phyloP scores from a whole-genome alignment of 1,140 invertebrate genomes.

The Diuraphis noxia region DNA sequence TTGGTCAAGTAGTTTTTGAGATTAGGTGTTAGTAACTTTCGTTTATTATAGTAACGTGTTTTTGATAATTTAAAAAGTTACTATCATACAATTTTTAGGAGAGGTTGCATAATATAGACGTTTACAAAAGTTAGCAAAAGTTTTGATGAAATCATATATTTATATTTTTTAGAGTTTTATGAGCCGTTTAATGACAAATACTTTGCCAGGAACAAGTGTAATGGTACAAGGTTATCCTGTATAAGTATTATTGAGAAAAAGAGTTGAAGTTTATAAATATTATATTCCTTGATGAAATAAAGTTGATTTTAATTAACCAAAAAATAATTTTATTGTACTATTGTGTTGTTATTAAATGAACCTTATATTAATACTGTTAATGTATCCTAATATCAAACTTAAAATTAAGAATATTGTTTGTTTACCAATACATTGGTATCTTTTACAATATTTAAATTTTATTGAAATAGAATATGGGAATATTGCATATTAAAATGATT shows the following conservation, averaged over 20 bases:
- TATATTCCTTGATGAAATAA: not conserved
- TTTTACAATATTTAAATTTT: not conserved
- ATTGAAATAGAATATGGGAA: not conserved
- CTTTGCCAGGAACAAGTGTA: not conserved
- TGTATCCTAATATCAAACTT: not conserved
- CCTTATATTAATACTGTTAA: not conserved
- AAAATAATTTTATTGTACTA: not conserved
- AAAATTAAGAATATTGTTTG: not conserved
- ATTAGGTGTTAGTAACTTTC: too few relatives aligned
- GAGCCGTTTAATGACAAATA: slow-evolving; percentile 42
- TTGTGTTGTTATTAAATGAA: not conserved
- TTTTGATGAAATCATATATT: not conserved
- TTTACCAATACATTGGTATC: not conserved
- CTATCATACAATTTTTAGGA: too few relatives aligned
- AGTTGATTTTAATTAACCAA: not conserved
- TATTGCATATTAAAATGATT: not conserved
- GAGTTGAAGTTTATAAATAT: not conserved
- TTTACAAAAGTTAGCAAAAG: too few relatives aligned
- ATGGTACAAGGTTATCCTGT: slow-evolving; percentile 28
- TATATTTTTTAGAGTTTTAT: slow-evolving; percentile 34
- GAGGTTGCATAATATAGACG: too few relatives aligned
- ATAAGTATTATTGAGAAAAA: not conserved
- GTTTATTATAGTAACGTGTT: too few relatives aligned
- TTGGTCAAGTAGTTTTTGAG: too few relatives aligned
- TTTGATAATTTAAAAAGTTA: too few relatives aligned